phyloP scores from a whole-genome alignment of 2,797 vertebrate genomes.

The Myiotriccus ornatus region DNA sequence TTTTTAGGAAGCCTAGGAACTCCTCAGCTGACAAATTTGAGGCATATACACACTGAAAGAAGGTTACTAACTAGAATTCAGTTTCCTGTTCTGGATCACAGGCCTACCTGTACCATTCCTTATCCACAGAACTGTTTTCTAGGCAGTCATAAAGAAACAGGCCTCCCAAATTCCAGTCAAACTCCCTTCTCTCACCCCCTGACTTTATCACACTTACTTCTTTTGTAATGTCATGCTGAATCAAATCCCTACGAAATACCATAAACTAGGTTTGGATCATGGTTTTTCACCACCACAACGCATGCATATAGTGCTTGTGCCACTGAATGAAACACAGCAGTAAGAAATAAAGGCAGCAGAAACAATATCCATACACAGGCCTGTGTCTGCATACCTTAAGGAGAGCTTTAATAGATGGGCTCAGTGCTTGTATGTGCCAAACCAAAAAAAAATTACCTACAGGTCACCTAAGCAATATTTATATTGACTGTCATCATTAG shows the following conservation, averaged over 20 bases:
- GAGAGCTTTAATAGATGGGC: background rate
- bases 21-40: background rate
- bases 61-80: background rate
- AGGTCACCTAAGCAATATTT: background rate
- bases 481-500: background rate
- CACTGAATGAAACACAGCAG: background rate
- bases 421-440: background rate
- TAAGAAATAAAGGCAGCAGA: background rate
- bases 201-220: background rate
- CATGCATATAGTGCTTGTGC: background rate
- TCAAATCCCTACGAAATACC: background rate
- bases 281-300: background rate
- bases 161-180: background rate
- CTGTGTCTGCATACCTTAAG: background rate
- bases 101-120: background rate
- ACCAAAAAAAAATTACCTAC: slow-evolving; percentile 4
- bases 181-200: rapidly evolving
- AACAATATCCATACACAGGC: background rate
- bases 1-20: background rate
- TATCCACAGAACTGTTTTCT: background rate
- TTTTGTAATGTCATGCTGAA: background rate
- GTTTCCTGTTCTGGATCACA: background rate
- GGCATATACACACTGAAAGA: background rate
- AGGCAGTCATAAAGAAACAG: background rate
- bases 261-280: background rate